A percentile compares a stretch with the other conserved stretches of the same genome.
These are phyloP conservation scores for Hydrocynus forskahlii DNA, from an alignment of 2,797 vertebrate species.

Conservation along the genomic window DNA sequence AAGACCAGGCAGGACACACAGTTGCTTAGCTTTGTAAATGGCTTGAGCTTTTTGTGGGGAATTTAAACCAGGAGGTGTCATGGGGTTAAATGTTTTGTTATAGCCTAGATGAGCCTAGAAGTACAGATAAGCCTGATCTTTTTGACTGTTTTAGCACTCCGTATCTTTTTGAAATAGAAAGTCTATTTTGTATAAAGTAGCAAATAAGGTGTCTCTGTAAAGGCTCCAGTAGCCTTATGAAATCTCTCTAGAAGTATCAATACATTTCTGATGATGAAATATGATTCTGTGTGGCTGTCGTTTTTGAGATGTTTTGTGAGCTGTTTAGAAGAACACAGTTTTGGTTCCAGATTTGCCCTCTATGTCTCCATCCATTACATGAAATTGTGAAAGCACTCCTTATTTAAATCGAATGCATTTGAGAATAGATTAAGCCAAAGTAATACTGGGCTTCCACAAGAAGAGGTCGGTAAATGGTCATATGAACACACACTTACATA, in stretches of 20 bases:
- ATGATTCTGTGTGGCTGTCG: neutral
- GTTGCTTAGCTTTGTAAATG: constrained; percentile 18
- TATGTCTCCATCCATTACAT: too few species aligned
- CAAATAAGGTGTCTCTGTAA: constrained; percentile 40
- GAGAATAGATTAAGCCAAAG: too few species aligned
- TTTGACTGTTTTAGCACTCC: constrained; percentile 40
- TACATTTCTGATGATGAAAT: constrained; percentile 22
- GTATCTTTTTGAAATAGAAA: constrained; percentile 51
- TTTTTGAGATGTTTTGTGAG: neutral
- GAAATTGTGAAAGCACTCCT: too few species aligned
- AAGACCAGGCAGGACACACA: neutral
- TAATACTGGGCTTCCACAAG: too few species aligned
- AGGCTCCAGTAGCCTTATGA: constrained; percentile 16
- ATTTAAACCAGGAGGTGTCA: constrained; percentile 24
- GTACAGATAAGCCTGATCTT: constrained; percentile 26
- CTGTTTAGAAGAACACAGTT: too few species aligned
- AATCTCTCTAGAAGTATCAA: constrained; percentile 15
- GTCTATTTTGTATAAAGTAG: constrained; percentile 56
- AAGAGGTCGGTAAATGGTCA: too few species aligned
- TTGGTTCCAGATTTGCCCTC: too few species aligned
- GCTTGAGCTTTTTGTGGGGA: constrained; percentile 35
- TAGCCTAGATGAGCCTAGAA: constrained; percentile 27
- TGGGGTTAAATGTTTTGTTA: constrained; percentile 34
- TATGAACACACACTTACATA: too few species aligned
- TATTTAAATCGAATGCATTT: too few species aligned